Percentiles rank a stretch among this genome's conserved stretches.
phyloP scores from a whole-genome alignment of 2,797 vertebrate species.

The Sebastes taczanowskii region DNA sequence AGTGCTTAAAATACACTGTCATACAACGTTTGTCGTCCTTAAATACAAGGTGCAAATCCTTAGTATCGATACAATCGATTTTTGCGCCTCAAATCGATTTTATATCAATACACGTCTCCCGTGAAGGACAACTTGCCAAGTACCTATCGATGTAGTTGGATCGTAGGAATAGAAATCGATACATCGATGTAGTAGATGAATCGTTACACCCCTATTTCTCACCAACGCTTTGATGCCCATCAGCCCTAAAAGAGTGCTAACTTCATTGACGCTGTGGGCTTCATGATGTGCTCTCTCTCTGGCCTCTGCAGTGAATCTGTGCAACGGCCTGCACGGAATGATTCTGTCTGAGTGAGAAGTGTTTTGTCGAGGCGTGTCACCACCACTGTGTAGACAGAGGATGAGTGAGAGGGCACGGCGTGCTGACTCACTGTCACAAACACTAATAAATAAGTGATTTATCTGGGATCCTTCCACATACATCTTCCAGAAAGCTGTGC shows the following conservation, averaged over 20 bases:
- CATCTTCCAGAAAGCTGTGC: slow-evolving; percentile 46
- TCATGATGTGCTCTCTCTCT: slow-evolving; percentile 30
- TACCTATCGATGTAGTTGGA: no score
- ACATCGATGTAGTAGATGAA: no score
- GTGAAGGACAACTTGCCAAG: no score
- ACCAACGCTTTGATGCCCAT: no score
- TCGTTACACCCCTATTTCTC: no score
- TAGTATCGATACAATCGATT: no score
- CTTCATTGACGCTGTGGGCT: slow-evolving; percentile 7
- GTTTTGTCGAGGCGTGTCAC: slow-evolving; percentile 9
- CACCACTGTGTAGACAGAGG: background rate
- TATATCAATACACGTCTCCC: no score
- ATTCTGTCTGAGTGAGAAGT: slow-evolving; percentile 9
- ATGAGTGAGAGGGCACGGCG: background rate
- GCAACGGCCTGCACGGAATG: slow-evolving; percentile 1
- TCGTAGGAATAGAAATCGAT: no score
- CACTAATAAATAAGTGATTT: slow-evolving; percentile 62
- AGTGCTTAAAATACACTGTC: no score
- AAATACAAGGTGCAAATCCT: no score
- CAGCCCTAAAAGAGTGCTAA: background rate
- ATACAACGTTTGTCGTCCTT: no score
- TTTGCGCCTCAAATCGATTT: no score
- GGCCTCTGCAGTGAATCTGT: slow-evolving; percentile 41
- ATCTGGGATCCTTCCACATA: slow-evolving; percentile 38
- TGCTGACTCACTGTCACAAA: slow-evolving; percentile 69